Percentiles rank a stretch among this genome's conserved stretches.
Evolutionary conservation across 1,140 invertebrate genomes (phyloP).

Genomic region (Sesamia nonagrioides): DNA sequence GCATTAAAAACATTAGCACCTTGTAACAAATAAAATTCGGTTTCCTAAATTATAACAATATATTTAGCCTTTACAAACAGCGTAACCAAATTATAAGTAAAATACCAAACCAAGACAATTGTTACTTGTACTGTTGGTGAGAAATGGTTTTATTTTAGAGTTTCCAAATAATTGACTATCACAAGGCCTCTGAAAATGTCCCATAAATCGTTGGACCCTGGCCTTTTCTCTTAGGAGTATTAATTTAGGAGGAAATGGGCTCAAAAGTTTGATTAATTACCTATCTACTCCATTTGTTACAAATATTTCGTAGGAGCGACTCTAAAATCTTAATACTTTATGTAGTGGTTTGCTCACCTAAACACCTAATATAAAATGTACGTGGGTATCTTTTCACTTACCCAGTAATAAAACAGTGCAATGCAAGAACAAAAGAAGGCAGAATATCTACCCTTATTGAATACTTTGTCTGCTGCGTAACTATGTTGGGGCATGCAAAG

Average conservation of each 20-base stretch:
- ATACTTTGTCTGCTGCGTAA: constrained; percentile 55
- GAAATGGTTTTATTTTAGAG: not conserved
- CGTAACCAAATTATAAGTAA: too few relatives aligned
- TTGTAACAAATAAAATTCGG: not conserved
- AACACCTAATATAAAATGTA: not conserved
- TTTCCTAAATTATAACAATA: too few relatives aligned
- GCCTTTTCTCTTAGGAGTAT: not conserved
- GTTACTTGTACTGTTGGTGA: too few relatives aligned
- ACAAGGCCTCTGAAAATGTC: constrained; percentile 1
- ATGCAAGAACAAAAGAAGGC: constrained; percentile 11
- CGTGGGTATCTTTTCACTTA: not conserved
- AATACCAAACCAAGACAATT: too few relatives aligned
- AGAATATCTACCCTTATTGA: constrained; percentile 48
- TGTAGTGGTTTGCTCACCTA: not conserved
- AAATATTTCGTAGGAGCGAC: not conserved
- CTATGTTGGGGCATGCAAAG: constrained; percentile 57
- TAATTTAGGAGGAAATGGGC: not conserved
- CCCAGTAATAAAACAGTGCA: constrained; percentile 1
- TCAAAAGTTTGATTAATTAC: not conserved
- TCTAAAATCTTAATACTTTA: too few relatives aligned
- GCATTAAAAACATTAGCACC: not conserved
- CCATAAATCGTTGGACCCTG: not conserved
- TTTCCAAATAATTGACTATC: not conserved
- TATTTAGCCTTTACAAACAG: too few relatives aligned
- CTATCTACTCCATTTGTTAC: not conserved